These are phyloP conservation scores for Empis stercorea DNA, from an alignment of 2,888 invertebrate species.

Conservation along the genomic window DNA sequence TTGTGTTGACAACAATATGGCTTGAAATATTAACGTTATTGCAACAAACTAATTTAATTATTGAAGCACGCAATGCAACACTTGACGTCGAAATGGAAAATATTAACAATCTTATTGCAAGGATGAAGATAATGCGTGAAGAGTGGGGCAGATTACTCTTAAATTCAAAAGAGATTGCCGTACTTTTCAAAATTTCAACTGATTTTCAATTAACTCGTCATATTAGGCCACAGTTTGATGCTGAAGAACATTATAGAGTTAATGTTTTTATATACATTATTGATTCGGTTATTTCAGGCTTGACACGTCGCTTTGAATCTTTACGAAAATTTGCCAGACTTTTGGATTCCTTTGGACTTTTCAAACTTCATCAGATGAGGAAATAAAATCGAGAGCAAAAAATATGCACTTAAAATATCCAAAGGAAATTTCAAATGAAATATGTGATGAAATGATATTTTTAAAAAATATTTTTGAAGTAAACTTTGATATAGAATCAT, in stretches of 20 bases:
- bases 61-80: background rate
- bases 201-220: background rate
- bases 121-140: background rate
- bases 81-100: background rate
- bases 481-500: conserved; percentile 1
- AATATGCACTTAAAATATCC: background rate
- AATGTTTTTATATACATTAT: background rate
- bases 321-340: background rate
- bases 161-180: background rate
- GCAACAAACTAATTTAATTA: background rate
- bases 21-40: background rate
- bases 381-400: background rate
- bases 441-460: background rate
- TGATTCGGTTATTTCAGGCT: background rate
- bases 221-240: background rate
- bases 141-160: background rate
- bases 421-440: background rate
- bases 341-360: background rate
- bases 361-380: background rate
- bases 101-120: background rate
- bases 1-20: background rate
- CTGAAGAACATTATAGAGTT: background rate
- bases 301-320: background rate
- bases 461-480: background rate
- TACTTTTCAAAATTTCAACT: background rate